A percentile compares a stretch with the other conserved stretches of the same genome.
Evolutionary conservation across 2,888 invertebrate species (phyloP).

Genomic region (Meteorus cinctellus): DNA sequence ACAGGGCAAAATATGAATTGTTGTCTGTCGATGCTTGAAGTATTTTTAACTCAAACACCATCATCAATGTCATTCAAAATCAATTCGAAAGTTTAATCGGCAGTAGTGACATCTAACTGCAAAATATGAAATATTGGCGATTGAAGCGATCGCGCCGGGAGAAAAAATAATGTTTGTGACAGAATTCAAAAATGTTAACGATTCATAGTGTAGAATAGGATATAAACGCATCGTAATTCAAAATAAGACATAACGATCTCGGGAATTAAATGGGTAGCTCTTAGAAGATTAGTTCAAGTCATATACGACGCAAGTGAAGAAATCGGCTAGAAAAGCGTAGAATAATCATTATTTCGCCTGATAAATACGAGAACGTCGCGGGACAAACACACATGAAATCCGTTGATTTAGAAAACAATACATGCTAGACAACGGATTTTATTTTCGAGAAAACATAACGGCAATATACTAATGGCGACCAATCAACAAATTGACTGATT

Average conservation of each 20-base stretch:
- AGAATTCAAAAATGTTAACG: slow-evolving; percentile 42
- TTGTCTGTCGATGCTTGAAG: no score
- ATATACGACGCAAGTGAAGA: not conserved
- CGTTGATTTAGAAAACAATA: no score
- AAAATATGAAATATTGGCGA: not conserved
- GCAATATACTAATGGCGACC: not conserved
- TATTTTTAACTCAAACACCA: not conserved
- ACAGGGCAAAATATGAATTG: no score
- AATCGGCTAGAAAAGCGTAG: not conserved
- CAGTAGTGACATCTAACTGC: not conserved
- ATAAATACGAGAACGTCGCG: not conserved
- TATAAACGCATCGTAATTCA: slow-evolving; percentile 13
- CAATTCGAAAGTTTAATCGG: not conserved
- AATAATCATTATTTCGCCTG: not conserved
- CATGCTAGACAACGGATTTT: not conserved
- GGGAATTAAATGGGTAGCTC: slow-evolving; percentile 6
- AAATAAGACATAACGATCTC: slow-evolving; percentile 9
- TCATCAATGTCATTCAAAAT: not conserved
- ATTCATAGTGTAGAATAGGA: slow-evolving; percentile 24
- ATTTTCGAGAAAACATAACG: not conserved
- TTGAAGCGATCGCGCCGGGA: not conserved
- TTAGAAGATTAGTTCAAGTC: not conserved
- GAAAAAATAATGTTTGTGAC: slow-evolving; percentile 15
- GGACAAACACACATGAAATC: no score
- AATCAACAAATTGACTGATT: not conserved